Base-by-base conservation (phyloP, 2,797 vertebrate species). In the Hippocampus kuda region DNA sequence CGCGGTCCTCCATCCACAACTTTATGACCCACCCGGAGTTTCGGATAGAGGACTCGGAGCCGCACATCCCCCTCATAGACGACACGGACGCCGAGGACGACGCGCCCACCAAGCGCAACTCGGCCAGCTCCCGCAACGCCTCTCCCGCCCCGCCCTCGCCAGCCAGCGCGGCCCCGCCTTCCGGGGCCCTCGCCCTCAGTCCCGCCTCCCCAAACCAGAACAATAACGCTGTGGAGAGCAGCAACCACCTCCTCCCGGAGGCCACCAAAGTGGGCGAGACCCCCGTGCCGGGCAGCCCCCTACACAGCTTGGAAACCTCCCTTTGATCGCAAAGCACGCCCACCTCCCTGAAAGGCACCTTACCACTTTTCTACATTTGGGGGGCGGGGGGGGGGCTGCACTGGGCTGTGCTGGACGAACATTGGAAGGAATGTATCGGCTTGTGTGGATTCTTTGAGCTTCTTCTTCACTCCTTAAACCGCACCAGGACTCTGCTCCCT, bases 21-120 rank as follows among this genome's bases (percentile, higher is more conserved):
- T 99, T 99, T 91, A 99, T 99, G 97, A 98, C 93, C 73, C 97
- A 99, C 90, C 97, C 97, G 2, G 97, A 99, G 86, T 99, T 99
- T 89, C 94, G 94, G 93, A 98, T 99, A 93, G 96, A 98, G 91
- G 97, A 98, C 92, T 98, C 96, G 12, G 97, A 98, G 90, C 95
- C 96, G 88, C 93, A 95, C 82, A 99, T 99, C 86, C 97, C 97
- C 84, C 96, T 99, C 83, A 99, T 99, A 71, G 97, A 99, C 65
- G 97, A 99, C 90, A 99, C 95, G 0, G 97, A 99, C 64, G 95
- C 94, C 2, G 97, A 99, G 92, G 97, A 99, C 77, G 97, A 98
- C 59, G 94, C 96, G 79, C 95, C 95, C 83, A 99, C 95, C 77
- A 98, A 98, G 92, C 94, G 94, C 86, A 95, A 97, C 87, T 93